Percentiles rank a stretch among this genome's conserved stretches.
Evolutionary conservation across 2,888 invertebrate genomes (phyloP).

Genomic region (Capitulum mitella): DNA sequence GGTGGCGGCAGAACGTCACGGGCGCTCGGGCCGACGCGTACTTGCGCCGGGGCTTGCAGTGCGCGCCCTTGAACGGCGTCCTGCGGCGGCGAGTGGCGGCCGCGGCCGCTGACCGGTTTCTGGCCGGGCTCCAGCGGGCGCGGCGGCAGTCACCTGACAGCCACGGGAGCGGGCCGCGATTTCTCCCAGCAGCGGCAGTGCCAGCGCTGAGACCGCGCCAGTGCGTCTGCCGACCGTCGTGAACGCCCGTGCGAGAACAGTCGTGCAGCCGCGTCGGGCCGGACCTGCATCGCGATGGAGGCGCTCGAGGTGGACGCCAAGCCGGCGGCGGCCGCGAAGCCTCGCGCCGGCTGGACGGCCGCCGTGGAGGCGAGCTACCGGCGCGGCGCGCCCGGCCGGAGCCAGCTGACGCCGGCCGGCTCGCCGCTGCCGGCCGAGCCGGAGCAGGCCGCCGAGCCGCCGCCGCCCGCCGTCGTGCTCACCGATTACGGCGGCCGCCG

Average conservation of each 20-base stretch:
- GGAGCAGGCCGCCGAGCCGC: neutral
- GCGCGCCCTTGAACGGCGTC: conserved; percentile 6
- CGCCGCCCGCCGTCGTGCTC: neutral
- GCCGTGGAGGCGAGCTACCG: neutral
- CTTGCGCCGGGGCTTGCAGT: no score
- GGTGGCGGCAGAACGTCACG: no score
- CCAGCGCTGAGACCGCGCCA: no score
- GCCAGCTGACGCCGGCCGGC: neutral
- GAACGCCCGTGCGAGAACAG: no score
- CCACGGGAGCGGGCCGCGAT: no score
- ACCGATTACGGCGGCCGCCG: neutral
- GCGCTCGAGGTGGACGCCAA: neutral
- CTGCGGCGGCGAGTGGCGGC: neutral
- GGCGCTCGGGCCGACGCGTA: no score
- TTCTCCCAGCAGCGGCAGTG: no score
- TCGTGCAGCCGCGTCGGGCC: no score
- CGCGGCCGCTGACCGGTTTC: neutral
- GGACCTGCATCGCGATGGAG: neutral
- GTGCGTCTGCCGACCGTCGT: no score
- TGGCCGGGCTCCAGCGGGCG: neutral
- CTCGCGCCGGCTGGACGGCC: neutral
- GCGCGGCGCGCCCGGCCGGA: neutral
- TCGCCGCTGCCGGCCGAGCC: neutral
- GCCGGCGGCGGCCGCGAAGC: neutral
- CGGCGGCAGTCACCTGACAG: neutral